These are phyloP conservation scores for Anguilla marmorata DNA, from an alignment of 2,797 vertebrate species.

Conservation along the genomic window DNA sequence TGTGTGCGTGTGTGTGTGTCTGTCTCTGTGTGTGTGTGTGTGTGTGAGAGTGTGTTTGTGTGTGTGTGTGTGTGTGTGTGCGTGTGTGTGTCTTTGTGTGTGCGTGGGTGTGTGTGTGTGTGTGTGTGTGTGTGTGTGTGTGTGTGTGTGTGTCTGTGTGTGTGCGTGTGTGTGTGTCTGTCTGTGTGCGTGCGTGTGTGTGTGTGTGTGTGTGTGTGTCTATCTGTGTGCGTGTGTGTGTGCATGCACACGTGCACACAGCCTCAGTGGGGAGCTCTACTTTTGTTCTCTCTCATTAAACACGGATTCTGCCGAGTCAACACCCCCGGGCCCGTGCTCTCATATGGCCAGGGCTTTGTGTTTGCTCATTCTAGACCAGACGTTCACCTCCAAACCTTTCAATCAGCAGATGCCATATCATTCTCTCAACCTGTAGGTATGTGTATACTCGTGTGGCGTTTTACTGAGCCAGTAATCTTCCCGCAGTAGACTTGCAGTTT, in stretches of 20 bases:
- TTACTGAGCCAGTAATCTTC: background rate
- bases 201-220: slow-evolving; percentile 6
- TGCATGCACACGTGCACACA: background rate
- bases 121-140: background rate
- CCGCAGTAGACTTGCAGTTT: background rate
- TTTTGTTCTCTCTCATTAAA: slow-evolving; percentile 39
- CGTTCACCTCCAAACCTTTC: slow-evolving; percentile 33
- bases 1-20: slow-evolving; percentile 23
- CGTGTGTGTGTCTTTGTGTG: background rate
- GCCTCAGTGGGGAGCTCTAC: slow-evolving; percentile 23
- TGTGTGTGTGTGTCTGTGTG: background rate
- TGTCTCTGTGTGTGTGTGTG: slow-evolving; percentile 30
- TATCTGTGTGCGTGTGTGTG: slow-evolving; percentile 17
- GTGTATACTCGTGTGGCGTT: background rate
- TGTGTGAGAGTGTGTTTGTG: background rate
- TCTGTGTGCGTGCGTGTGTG: background rate
- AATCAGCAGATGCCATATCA: slow-evolving; percentile 41
- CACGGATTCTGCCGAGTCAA: slow-evolving; percentile 45
- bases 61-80: background rate
- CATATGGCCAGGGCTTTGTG: slow-evolving; percentile 38
- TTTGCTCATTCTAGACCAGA: slow-evolving; percentile 40
- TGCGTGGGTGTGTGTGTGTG: background rate
- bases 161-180: background rate
- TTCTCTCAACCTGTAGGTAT: slow-evolving; percentile 10
- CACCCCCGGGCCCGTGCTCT: slow-evolving; percentile 16